phyloP scores from a whole-genome alignment of 2,888 invertebrate species.

The Pilophorus perplexus region DNA sequence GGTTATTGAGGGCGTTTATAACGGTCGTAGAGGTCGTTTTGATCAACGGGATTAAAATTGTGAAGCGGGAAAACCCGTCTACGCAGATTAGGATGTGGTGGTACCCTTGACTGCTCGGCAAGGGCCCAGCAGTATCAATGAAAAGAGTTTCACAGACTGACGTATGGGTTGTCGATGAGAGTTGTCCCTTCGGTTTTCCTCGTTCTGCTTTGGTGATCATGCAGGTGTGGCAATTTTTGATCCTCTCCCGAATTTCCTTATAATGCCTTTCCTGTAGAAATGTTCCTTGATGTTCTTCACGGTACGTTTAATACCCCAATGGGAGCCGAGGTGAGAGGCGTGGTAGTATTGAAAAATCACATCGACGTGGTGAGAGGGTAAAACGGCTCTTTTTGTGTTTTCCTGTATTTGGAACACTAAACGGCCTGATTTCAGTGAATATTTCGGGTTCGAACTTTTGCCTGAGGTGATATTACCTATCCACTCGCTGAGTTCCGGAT shows the following conservation, averaged over 20 bases:
- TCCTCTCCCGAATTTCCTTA: not conserved
- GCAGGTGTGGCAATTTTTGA: not conserved
- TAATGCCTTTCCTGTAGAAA: not conserved
- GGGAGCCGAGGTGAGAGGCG: not conserved
- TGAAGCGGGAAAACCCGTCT: conserved; percentile 6
- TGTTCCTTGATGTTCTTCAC: not conserved
- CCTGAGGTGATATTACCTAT: not conserved
- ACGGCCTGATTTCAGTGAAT: not conserved
- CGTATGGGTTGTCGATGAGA: not conserved
- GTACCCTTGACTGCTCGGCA: not conserved
- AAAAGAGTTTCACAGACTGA: not conserved
- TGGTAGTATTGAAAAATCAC: conserved; percentile 12
- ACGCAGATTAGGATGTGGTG: not conserved
- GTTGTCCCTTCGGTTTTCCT: not conserved
- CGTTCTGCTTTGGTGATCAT: not conserved
- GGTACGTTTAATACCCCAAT: conserved; percentile 1
- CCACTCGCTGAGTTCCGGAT: not conserved
- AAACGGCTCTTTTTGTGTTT: not conserved
- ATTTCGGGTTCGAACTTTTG: not conserved
- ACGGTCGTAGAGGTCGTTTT: not conserved
- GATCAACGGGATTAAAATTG: conserved; percentile 2
- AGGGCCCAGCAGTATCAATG: conserved; percentile 11
- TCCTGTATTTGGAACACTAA: not conserved
- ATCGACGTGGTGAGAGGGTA: not conserved
- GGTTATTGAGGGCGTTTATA: not conserved